Base-by-base conservation (phyloP, 2,888 invertebrate species). In the Podabrus alpinus region DNA sequence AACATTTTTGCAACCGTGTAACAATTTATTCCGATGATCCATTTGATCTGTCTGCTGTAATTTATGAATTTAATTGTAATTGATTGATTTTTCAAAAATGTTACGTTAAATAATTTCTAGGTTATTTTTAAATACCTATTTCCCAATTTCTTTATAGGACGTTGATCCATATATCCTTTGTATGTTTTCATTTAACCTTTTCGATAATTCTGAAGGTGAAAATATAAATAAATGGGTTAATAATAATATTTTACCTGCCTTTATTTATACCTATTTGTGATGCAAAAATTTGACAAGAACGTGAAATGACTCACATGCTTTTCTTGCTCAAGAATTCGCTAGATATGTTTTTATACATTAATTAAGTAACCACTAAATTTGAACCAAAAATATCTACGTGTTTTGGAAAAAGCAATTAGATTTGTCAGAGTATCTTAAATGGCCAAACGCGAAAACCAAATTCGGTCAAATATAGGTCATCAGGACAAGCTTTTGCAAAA, bases 231-330 rank as follows among this genome's bases (percentile, higher is more conserved):
- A 45, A 45, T 45, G 7, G 45, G 45, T 45, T 45, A 45, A 45
- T 45, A 45, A 45, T 45, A 45, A 45, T 45, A 3, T n/a, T 45
- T 45, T 45, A 45, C 45, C 45, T 45, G n/a, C n/a, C 13, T 29
- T 29, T 29, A 29, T 29, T 25, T 25, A 11, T 25, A 25, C 25
- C 45, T 45, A n/a, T 45, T 45, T 45, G 45, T 45, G 45, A 45
- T 7, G n/a, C 45, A n/a, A 45, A 45, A 45, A n/a, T 45, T 45
- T 45, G 45, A 45, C 45, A n/a, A n/a, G 45, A 45, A 45, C 69
- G 61, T 19, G 17, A 69, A 69, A 69, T 69, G 69, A 69, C 16
- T 69, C 69, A 69, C n/a, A 25, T 29, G 62, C 29, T 69, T 69
- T 60, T 25, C 19, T 21, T 16, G 2, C 17, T 62, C 24, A 69